Evolutionary conservation across 1,140 invertebrate genomes (phyloP).

Genomic region (Cecropterus lyciades): DNA sequence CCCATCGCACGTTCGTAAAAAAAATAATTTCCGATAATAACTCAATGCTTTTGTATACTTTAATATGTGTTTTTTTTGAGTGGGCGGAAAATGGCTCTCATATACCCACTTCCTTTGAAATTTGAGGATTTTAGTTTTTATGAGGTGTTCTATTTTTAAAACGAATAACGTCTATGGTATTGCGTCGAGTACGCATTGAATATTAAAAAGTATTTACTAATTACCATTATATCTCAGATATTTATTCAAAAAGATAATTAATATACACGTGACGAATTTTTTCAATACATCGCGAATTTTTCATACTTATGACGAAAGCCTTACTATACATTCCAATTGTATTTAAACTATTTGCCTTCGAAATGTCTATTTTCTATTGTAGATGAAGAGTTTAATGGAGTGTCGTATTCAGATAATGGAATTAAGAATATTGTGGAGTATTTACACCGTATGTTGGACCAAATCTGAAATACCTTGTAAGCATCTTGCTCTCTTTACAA

Average conservation of each 20-base stretch:
- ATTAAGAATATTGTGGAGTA: constrained; percentile 35
- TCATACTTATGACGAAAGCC: constrained; percentile 70
- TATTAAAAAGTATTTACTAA: constrained; percentile 9
- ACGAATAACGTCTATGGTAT: too few species aligned
- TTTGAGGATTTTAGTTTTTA: too few species aligned
- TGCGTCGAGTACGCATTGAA: too few species aligned
- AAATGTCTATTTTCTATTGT: constrained; percentile 62
- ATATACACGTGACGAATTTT: constrained; percentile 23
- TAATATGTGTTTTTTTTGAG: too few species aligned
- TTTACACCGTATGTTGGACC: constrained; percentile 66
- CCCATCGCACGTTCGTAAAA: too few species aligned
- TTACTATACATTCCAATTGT: constrained; percentile 81
- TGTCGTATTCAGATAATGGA: constrained; percentile 28
- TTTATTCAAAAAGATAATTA: constrained; percentile 29
- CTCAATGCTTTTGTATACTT: too few species aligned
- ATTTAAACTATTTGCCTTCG: constrained; percentile 73
- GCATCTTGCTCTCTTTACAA: constrained; percentile 66
- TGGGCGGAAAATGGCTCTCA: too few species aligned
- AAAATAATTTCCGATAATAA: too few species aligned
- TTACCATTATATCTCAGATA: constrained; percentile 3
- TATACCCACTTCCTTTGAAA: too few species aligned
- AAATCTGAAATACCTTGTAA: constrained; percentile 61
- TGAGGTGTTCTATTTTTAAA: too few species aligned
- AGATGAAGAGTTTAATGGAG: constrained; percentile 25
- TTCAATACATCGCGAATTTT: constrained; percentile 36